Percentiles rank a stretch among this genome's conserved stretches.
Conservation (phyloP, 2,113 vertebrate species). For the Lynx canadensis region DNA sequence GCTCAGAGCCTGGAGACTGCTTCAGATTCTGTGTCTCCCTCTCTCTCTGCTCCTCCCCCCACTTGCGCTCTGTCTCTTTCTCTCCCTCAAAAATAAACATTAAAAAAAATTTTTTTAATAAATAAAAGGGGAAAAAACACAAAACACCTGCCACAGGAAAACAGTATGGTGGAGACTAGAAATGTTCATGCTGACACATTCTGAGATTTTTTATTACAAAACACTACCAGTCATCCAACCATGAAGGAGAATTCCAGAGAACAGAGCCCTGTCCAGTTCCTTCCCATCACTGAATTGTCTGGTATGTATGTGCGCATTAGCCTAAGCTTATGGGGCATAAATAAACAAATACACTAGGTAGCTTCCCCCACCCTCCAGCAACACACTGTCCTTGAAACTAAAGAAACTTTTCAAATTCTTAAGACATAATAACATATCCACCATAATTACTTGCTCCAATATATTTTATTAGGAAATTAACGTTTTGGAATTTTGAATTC, state of each 20-base stretch:
- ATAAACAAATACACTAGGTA: neutral
- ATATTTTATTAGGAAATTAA: neutral
- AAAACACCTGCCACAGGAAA: neutral
- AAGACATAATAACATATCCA: neutral
- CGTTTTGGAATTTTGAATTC: neutral
- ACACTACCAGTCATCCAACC: neutral
- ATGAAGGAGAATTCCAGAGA: neutral
- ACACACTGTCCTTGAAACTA: neutral
- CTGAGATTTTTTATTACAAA: neutral
- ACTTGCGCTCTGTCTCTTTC: too few species aligned
- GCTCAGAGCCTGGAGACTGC: neutral
- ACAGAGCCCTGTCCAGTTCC: neutral
- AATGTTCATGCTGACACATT: neutral
- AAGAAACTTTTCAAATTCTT: neutral
- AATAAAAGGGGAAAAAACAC: too few species aligned
- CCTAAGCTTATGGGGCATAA: neutral
- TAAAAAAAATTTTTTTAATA: accelerated
- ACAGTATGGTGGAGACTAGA: neutral
- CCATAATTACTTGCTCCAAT: neutral
- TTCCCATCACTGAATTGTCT: neutral
- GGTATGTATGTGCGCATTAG: neutral
- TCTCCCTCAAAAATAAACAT: too few species aligned
- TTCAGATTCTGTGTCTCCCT: neutral
- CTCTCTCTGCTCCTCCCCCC: neutral
- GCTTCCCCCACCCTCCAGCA: neutral